These are phyloP conservation scores for Anoplolepis gracilipes DNA, from an alignment of 1,140 invertebrate species.

Conservation along the genomic window DNA sequence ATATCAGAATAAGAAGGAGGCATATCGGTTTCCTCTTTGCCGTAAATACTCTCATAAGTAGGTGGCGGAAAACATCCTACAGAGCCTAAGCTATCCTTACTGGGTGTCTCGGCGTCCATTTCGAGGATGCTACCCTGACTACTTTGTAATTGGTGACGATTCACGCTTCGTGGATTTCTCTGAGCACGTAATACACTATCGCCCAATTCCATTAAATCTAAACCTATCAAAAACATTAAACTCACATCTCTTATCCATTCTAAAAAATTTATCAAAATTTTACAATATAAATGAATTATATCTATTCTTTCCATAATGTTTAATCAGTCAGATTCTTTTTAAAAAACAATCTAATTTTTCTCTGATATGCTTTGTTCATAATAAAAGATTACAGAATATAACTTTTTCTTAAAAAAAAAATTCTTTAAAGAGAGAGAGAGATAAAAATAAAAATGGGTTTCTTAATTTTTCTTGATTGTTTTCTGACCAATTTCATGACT, in stretches of 20 bases:
- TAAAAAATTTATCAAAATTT: constrained; percentile 19
- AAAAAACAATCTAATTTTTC: background rate
- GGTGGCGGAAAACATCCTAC: constrained; percentile 83
- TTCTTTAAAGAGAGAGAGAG: too few species aligned
- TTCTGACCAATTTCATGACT: background rate
- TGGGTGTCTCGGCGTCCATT: constrained; percentile 83
- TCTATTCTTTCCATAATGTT: background rate
- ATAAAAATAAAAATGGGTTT: too few species aligned
- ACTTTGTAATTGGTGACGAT: constrained; percentile 79
- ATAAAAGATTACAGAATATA: background rate
- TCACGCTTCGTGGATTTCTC: constrained; percentile 77
- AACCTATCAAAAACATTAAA: constrained; percentile 72
- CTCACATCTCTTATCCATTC: background rate
- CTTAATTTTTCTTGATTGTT: too few species aligned
- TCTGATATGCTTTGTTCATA: background rate
- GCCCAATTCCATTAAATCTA: constrained; percentile 86
- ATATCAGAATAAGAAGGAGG: constrained; percentile 85
- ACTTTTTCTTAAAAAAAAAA: too few species aligned
- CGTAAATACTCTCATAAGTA: constrained; percentile 85
- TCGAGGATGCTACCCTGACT: constrained; percentile 82
- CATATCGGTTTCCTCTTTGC: constrained; percentile 81
- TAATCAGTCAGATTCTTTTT: background rate
- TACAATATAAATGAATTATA: background rate
- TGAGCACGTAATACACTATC: constrained; percentile 85
- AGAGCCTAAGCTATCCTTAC: constrained; percentile 82